Conservation (phyloP, 2,888 invertebrate species). For the Cryptus armator region DNA sequence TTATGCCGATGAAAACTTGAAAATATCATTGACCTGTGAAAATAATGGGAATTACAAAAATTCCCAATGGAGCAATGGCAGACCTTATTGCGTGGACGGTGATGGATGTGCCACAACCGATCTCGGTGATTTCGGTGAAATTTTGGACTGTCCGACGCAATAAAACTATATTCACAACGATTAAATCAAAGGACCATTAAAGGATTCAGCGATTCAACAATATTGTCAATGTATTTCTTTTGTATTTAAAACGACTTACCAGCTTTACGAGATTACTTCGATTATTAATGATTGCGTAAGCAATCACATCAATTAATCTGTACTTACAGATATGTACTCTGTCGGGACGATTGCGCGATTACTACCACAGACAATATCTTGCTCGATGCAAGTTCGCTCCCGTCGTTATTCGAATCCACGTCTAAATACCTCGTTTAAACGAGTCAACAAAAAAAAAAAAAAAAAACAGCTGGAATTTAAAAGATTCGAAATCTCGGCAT, state of each 20-base stretch:
- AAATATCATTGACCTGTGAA: constrained; percentile 86
- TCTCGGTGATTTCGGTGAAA: constrained; percentile 58
- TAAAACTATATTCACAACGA: background rate
- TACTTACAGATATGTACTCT: background rate
- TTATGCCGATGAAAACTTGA: constrained; percentile 86
- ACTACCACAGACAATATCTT: background rate
- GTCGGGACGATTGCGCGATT: constrained; percentile 9
- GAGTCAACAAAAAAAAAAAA: too few species aligned
- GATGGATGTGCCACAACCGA: constrained; percentile 86
- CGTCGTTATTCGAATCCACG: too few species aligned
- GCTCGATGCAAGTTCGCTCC: background rate
- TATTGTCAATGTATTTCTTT: constrained; percentile 10
- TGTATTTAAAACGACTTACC: background rate
- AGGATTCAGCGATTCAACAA: background rate
- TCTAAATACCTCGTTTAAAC: too few species aligned
- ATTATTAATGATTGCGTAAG: background rate
- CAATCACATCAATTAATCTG: background rate
- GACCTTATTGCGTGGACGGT: constrained; percentile 87
- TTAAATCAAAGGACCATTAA: background rate
- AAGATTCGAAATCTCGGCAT: background rate
- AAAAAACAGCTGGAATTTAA: background rate
- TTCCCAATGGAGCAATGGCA: constrained; percentile 86
- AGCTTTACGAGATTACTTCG: background rate
- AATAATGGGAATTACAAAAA: constrained; percentile 88
- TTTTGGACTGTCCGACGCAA: background rate